These are phyloP conservation scores for Pseudorhombus dupliciocellatus DNA, from an alignment of 2,113 vertebrate genomes.

Conservation along the genomic window DNA sequence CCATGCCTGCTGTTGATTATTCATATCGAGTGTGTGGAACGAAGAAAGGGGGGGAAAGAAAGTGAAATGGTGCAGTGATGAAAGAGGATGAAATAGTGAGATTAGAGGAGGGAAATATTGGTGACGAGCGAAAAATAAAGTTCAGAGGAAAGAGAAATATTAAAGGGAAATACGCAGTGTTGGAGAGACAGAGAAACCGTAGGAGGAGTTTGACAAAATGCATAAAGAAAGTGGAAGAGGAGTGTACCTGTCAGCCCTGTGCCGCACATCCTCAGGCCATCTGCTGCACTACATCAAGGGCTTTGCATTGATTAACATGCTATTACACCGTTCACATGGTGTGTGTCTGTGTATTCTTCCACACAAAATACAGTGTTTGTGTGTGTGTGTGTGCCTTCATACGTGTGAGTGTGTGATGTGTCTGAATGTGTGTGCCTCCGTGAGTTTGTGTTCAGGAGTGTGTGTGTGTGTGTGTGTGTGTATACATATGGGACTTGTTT, in stretches of 20 bases:
- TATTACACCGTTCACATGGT: constrained; percentile 65
- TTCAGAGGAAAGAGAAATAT: constrained; percentile 28
- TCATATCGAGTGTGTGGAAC: constrained; percentile 55
- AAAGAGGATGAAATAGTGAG: constrained; percentile 69
- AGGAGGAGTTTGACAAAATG: constrained; percentile 13
- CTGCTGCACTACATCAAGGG: constrained; percentile 74
- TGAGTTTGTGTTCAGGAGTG: constrained; percentile 15
- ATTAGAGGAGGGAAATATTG: constrained; percentile 61
- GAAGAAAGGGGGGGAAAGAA: constrained; percentile 38
- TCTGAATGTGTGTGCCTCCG: constrained; percentile 35
- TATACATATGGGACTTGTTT: constrained; percentile 68
- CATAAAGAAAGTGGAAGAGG: constrained; percentile 36
- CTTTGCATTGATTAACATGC: constrained; percentile 75
- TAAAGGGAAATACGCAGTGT: constrained; percentile 5
- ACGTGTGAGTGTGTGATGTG: constrained; percentile 42
- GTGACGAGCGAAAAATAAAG: constrained; percentile 47
- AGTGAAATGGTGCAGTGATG: constrained; percentile 67
- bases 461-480: constrained; percentile 34
- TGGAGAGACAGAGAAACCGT: constrained; percentile 26
- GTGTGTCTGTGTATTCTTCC: constrained; percentile 50
- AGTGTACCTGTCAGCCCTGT: constrained; percentile 66
- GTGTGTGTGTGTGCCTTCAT: constrained; percentile 34
- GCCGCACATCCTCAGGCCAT: constrained; percentile 69
- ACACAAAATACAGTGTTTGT: constrained; percentile 45
- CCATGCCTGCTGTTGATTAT: constrained; percentile 61